Evolutionary conservation across 2,113 vertebrate genomes (phyloP).

Genomic region (Nothocercus julius): DNA sequence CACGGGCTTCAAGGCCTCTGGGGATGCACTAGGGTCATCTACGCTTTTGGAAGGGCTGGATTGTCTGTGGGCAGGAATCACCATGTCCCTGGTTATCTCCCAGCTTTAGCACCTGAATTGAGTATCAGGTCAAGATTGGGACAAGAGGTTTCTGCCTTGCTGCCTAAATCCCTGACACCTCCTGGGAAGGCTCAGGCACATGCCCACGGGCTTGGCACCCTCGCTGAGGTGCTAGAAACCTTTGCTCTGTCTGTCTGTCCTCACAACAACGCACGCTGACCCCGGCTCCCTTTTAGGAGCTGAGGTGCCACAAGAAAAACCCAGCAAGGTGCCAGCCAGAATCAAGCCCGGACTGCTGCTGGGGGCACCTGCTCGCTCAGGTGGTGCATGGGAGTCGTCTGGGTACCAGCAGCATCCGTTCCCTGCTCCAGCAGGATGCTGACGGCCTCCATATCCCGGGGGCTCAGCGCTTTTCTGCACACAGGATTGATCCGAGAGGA

Average conservation of each 20-base stretch:
- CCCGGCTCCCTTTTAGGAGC: neutral
- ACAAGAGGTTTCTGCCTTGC: neutral
- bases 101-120: neutral
- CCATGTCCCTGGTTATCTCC: neutral
- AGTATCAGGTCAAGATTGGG: neutral
- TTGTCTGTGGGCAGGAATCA: accelerated
- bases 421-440: neutral
- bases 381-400: neutral
- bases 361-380: no score
- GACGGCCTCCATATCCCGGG: neutral
- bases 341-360: accelerated
- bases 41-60: accelerated
- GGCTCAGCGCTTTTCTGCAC: neutral
- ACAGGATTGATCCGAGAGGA: neutral
- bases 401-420: neutral
- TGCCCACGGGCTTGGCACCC: accelerated
- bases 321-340: neutral
- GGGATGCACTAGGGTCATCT: accelerated
- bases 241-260: neutral
- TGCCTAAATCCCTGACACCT: neutral
- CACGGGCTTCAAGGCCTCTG: neutral
- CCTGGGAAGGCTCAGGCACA: neutral
- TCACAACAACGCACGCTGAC: accelerated
- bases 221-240: accelerated
- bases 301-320: neutral